phyloP scores from a whole-genome alignment of 2,797 vertebrate genomes.

The Manis crassicaudata region DNA sequence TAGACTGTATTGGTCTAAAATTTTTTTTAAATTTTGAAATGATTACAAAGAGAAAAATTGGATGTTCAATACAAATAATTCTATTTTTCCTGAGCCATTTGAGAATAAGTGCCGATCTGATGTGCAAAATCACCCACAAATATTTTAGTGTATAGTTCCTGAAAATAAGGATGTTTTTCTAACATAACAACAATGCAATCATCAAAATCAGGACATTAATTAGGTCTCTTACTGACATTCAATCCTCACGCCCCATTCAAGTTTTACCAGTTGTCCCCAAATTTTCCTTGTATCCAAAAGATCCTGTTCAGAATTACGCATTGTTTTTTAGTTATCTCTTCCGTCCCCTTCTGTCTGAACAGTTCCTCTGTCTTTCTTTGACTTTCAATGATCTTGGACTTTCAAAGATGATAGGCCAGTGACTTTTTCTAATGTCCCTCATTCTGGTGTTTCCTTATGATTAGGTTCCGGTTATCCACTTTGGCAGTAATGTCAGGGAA shows the following conservation, averaged over 20 bases:
- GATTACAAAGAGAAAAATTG: not conserved
- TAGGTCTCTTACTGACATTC: not conserved
- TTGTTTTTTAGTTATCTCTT: not conserved
- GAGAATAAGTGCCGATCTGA: not conserved
- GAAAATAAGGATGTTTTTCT: not conserved
- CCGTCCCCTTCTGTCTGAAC: not conserved
- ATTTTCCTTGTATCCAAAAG: not conserved
- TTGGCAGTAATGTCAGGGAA: not conserved
- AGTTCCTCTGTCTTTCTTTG: not conserved
- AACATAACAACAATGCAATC: not conserved
- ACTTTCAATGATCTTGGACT: not conserved
- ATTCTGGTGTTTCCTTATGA: not conserved
- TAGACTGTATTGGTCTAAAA: not conserved
- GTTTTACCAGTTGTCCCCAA: not conserved
- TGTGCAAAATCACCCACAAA: not conserved
- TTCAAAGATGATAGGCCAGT: not conserved
- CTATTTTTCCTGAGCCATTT: not conserved
- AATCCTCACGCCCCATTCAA: not conserved
- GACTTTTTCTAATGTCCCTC: not conserved
- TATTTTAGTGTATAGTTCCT: not conserved
- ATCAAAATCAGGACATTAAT: not conserved
- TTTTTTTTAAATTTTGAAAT: not conserved
- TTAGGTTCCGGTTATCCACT: not conserved
- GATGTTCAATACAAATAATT: not conserved
- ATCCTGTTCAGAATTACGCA: not conserved